phyloP scores from a whole-genome alignment of 2,797 vertebrate genomes.

The Falco rusticolus region DNA sequence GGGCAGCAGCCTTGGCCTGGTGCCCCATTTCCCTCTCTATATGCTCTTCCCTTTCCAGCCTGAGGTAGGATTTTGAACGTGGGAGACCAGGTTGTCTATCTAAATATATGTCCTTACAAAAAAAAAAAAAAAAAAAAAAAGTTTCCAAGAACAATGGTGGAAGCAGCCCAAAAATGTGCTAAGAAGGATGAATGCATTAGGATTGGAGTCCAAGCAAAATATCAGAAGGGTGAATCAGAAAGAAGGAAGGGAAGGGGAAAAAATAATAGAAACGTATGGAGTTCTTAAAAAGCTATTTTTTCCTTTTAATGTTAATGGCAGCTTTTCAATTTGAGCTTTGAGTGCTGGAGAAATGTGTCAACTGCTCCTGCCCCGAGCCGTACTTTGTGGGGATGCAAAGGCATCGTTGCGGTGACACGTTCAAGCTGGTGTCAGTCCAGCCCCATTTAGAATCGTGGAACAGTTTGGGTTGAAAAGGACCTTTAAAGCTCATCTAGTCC shows the following conservation, averaged over 20 bases:
- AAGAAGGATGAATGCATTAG: slow-evolving; percentile 70
- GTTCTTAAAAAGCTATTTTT: slow-evolving; percentile 70
- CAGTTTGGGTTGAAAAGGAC: not conserved
- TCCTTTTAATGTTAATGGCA: slow-evolving; percentile 71
- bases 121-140: not conserved
- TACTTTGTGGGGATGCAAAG: slow-evolving; percentile 50
- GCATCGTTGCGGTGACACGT: slow-evolving; percentile 61
- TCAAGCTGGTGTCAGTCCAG: slow-evolving; percentile 63
- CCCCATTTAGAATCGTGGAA: not conserved
- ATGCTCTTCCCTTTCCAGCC: not conserved
- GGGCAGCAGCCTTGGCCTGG: not conserved
- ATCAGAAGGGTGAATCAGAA: slow-evolving; percentile 82
- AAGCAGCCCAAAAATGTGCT: slow-evolving; percentile 79
- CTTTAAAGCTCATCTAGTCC: not conserved
- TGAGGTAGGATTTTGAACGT: not conserved
- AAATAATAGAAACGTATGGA: slow-evolving; percentile 64
- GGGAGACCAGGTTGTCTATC: slow-evolving; percentile 65
- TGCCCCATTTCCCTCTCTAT: not conserved
- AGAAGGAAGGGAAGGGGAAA: not conserved
- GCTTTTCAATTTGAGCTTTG: slow-evolving; percentile 64
- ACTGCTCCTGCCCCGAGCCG: slow-evolving; percentile 54
- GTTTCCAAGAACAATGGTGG: slow-evolving; percentile 81
- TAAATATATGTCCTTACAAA: slow-evolving; percentile 55
- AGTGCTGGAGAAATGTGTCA: slow-evolving; percentile 71
- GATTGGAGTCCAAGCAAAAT: slow-evolving; percentile 78